Evolutionary conservation across 2,113 vertebrate species (phyloP).

Genomic region (Mus pahari): DNA sequence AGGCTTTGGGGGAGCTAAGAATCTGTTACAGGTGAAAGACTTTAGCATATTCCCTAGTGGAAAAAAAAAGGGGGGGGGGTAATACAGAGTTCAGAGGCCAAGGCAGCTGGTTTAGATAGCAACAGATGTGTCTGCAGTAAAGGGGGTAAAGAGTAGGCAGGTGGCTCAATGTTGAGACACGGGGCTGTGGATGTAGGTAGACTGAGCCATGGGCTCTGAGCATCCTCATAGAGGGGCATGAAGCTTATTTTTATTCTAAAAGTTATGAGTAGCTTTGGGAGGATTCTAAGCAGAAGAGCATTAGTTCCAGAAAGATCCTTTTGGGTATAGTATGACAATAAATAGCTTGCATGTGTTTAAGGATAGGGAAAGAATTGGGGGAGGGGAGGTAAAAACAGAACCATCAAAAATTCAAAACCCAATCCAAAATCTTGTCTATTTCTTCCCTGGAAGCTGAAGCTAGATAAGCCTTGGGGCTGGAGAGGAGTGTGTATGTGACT

Average conservation of each 20-base stretch:
- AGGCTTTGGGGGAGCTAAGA: background rate
- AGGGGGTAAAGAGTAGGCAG: background rate
- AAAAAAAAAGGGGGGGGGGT: background rate
- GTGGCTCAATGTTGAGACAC: background rate
- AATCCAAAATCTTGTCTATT: background rate
- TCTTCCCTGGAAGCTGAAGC: background rate
- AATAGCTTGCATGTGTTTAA: background rate
- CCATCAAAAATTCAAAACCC: background rate
- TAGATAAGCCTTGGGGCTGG: background rate
- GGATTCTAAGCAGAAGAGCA: background rate
- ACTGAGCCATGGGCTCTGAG: background rate
- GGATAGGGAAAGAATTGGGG: background rate
- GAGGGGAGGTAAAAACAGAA: background rate
- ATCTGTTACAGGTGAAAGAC: background rate
- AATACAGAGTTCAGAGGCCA: background rate
- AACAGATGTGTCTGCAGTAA: background rate
- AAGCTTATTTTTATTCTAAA: background rate
- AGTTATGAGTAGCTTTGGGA: background rate
- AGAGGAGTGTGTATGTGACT: background rate
- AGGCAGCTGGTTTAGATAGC: background rate
- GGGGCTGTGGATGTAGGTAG: background rate
- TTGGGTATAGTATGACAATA: background rate
- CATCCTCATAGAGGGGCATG: background rate
- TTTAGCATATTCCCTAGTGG: background rate
- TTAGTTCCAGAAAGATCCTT: slow-evolving; percentile 8